A percentile compares a stretch with the other conserved stretches of the same genome.
Evolutionary conservation across 35 echinoderm and acorn worm species (phyloP).

Genomic region (Stichopus chloronotus): DNA sequence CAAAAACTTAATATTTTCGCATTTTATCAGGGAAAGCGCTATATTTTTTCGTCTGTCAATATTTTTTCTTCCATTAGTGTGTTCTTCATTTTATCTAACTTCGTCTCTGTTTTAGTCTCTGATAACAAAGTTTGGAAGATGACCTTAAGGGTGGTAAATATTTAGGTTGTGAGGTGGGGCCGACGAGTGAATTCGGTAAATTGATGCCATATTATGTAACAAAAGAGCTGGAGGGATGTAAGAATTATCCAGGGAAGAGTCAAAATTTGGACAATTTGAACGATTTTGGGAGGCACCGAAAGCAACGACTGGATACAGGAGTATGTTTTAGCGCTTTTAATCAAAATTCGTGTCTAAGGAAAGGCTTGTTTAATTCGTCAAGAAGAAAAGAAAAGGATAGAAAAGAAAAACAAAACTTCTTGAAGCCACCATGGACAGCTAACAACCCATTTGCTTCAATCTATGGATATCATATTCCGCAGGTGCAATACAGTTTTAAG

Average conservation of each 20-base stretch:
- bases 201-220: background rate
- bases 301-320: background rate
- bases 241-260: background rate
- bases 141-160: background rate
- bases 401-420: too few relatives aligned
- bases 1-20: too few relatives aligned
- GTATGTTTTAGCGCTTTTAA: background rate
- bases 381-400: background rate
- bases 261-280: background rate
- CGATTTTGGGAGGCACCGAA: background rate
- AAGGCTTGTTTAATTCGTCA: background rate
- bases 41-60: too few relatives aligned
- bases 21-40: too few relatives aligned
- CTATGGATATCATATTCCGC: background rate
- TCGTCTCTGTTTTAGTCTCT: too few relatives aligned
- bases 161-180: background rate
- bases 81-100: background rate
- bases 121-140: background rate
- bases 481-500: background rate
- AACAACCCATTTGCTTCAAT: background rate
- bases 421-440: background rate
- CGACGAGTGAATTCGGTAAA: background rate
- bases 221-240: background rate
- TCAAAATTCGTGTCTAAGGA: background rate
- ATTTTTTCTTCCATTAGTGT: too few relatives aligned